These are phyloP conservation scores for Rousettus leschenaultii DNA, from an alignment of 2,113 vertebrate species.

Conservation along the genomic window DNA sequence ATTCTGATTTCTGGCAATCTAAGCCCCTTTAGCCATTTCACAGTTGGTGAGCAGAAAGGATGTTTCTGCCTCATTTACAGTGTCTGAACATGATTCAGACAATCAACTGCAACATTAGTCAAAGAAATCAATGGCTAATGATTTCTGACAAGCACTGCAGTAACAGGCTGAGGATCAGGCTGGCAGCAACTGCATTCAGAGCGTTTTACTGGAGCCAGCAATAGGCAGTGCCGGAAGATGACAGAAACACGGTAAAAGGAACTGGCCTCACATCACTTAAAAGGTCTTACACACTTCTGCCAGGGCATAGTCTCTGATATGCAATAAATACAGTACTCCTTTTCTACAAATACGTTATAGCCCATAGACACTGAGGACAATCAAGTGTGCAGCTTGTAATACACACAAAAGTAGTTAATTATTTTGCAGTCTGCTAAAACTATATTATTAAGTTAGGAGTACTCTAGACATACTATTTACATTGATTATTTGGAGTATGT, in stretches of 20 bases:
- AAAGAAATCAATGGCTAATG: constrained; percentile 88
- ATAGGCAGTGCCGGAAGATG: constrained; percentile 69
- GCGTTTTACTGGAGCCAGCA: constrained; percentile 74
- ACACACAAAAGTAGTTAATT: background rate
- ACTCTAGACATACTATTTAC: background rate
- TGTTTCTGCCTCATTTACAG: constrained; percentile 88
- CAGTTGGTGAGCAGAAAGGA: constrained; percentile 87
- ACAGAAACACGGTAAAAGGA: constrained; percentile 64
- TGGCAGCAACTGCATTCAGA: constrained; percentile 76
- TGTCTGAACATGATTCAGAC: constrained; percentile 88
- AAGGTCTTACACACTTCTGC: constrained; percentile 42
- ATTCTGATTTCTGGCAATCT: constrained; percentile 84
- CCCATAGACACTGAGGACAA: background rate
- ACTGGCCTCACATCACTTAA: background rate
- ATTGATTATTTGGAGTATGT: background rate
- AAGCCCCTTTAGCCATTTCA: constrained; percentile 79
- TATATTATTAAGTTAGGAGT: background rate
- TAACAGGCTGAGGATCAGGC: constrained; percentile 84
- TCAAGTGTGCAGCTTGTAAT: background rate
- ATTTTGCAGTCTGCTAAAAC: background rate
- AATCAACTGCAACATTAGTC: constrained; percentile 94
- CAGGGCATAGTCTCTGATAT: background rate
- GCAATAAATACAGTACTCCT: background rate
- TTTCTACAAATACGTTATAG: background rate
- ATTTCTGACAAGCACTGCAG: constrained; percentile 89